Evolutionary conservation across 2,888 invertebrate species (phyloP), one percentile per base, ranked within the genome.

Genomic region (Catocala fraxini): DNA sequence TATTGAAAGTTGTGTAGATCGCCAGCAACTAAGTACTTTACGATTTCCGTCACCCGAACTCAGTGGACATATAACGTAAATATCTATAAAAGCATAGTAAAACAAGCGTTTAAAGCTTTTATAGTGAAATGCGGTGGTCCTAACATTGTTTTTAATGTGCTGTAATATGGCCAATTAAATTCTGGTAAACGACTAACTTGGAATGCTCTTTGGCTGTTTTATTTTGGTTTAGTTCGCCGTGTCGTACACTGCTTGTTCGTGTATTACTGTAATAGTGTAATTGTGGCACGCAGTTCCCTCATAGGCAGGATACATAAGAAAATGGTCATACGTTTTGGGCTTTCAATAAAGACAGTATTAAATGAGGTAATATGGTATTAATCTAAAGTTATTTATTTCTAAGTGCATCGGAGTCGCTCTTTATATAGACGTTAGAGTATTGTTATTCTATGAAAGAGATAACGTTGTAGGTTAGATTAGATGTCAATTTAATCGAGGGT

Each of bases 81-180:
- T 77, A 83, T 83, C 86, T 84, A 88, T 89, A 87, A 89, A 89
- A 85, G 76, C 75, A 82, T 83, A 87, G 87, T 89, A 85, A 86
- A 86, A 75, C 81, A 74, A 72, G 64, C 84, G 81, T 86, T 88
- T 84, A 87, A 83, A 77, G 82, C 76, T 84, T 90, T 90, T 88
- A 91, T 89, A 86, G 86, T 80, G 80, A 81, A 80, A 82, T 84
- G 86, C 82, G 93, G 93, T 92, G 92, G 92, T 91, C 91, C 83
- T 79, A 86, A 93, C 93, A 92, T 92, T 93, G 93, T 93, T 88
- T 91, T 93, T 93, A 92, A 93, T 92, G 91, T 89, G 84, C 87
- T 82, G 89, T 89, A 89, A 88, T 87, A 90, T 83, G 89, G 81
- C 86, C 85, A 90, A 90, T 93, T 93, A 93, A 93, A 91, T 85